Conservation (phyloP, 2,888 invertebrate genomes). For the Eupelmus urozonus region DNA sequence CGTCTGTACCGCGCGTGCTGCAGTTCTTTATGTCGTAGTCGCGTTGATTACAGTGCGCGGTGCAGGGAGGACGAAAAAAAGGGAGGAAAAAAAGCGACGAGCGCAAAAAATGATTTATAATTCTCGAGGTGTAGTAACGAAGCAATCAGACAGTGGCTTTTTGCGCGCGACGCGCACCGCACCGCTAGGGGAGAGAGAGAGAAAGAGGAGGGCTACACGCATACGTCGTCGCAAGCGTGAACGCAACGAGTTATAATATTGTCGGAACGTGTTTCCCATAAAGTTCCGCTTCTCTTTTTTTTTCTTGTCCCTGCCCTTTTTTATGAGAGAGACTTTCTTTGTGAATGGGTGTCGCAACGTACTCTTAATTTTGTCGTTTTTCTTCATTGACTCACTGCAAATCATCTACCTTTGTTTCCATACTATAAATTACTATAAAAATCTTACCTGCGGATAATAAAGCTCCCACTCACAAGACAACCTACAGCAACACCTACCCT, state of each 20-base stretch:
- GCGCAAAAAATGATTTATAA: constrained; percentile 57
- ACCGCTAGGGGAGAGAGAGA: constrained; percentile 25
- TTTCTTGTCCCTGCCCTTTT: neutral
- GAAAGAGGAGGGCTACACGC: constrained; percentile 50
- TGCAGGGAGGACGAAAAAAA: constrained; percentile 1
- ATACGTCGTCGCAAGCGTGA: constrained; percentile 35
- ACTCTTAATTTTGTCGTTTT: too few relatives aligned
- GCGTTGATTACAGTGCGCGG: constrained; percentile 44
- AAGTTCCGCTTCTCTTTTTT: constrained; percentile 17
- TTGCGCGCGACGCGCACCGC: constrained; percentile 14
- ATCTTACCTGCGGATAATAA: too few relatives aligned
- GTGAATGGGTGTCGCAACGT: too few relatives aligned
- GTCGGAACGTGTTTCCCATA: constrained; percentile 55
- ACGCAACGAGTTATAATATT: constrained; percentile 61
- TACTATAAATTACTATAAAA: too few relatives aligned
- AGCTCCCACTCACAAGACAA: too few relatives aligned
- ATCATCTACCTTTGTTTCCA: too few relatives aligned
- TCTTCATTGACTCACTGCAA: too few relatives aligned
- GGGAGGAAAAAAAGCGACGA: neutral
- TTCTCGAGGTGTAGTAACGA: constrained; percentile 58
- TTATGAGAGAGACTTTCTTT: neutral
- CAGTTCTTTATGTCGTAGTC: constrained; percentile 17
- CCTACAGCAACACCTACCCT: too few relatives aligned
- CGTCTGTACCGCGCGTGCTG: constrained; percentile 4
- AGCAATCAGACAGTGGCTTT: constrained; percentile 55